phyloP scores from a whole-genome alignment of 2,888 invertebrate species.

The Xylota sylvarum region DNA sequence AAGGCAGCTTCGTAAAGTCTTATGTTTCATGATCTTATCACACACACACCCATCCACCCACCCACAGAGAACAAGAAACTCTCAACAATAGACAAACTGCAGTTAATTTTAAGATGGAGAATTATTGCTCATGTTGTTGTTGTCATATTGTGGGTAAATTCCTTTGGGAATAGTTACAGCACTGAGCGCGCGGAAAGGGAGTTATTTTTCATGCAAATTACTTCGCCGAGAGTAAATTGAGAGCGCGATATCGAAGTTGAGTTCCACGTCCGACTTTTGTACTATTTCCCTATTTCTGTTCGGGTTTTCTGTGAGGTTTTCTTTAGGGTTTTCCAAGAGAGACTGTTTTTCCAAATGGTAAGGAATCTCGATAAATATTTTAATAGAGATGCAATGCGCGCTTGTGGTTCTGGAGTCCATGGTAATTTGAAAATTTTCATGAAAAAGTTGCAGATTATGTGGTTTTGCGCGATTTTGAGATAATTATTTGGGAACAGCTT shows the following conservation, averaged over 20 bases:
- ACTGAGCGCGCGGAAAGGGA: neutral
- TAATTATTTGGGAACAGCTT: conserved; percentile 47
- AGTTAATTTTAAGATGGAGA: conserved; percentile 75
- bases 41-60: neutral
- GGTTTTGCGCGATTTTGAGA: conserved; percentile 42
- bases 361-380: conserved; percentile 69
- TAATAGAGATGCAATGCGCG: conserved; percentile 20
- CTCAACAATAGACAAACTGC: conserved; percentile 68
- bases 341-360: conserved; percentile 2
- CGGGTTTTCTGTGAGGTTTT: neutral
- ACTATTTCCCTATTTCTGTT: neutral
- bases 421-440: conserved; percentile 30
- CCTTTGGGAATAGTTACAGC: conserved; percentile 25
- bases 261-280: conserved; percentile 22
- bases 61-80: conserved; percentile 1
- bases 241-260: conserved; percentile 63
- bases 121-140: conserved; percentile 59
- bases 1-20: conserved; percentile 34
- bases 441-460: conserved; percentile 55
- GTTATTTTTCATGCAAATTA: conserved; percentile 75
- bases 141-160: conserved; percentile 39
- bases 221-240: conserved; percentile 64
- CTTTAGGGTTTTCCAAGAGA: neutral
- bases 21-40: conserved; percentile 69
- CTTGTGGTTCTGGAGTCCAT: conserved; percentile 1